Evolutionary conservation across 2,888 invertebrate species (phyloP), one percentile per base, ranked within the genome.

Genomic region (Troglohyphantes excavatus): DNA sequence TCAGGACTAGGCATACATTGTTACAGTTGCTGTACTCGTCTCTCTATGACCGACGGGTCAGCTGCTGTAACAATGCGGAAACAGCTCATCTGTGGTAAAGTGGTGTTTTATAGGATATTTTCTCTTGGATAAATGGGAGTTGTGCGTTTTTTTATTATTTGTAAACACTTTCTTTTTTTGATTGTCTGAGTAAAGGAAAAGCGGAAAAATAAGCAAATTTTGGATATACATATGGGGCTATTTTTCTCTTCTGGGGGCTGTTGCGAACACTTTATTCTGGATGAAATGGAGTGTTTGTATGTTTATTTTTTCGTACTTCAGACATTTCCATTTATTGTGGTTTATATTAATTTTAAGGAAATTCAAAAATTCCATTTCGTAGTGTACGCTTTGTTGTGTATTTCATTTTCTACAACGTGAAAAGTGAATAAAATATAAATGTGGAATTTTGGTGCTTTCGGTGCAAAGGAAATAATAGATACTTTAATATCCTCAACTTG

Each of bases 41-140:
- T 63, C 83, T 83, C 39, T 65, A 73, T 83, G 72, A 83, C 83
- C 83, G 83, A 83, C 83, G 83, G 83, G 83, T 83, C 83, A 83
- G 83, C 59, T 72, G 72, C 82, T 72, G 82, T 83, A 83, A 83
- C 82, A 82, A 72, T 82, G 70, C 82, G 70, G 72, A 72, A 82
- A 82, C 63, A 73, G 72, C 46, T 65, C 83, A 73, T 83, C 73
- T 83, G 83, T 43, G 46, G 83, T 46, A 83, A 70, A 83, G 83
- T 83, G 83, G 83, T 83, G 73, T 73, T 73, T 83, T 63, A 73
- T 73, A 65, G 63, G 39, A 29, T 63, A 73, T 73, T 72, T 83
- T 83, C 72, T 59, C 26, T 65, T 63, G 73, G 63, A 73, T 83
- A 73, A 73, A 83, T 83, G 65, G 83, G 26, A 46, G 39, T 27